Evolutionary conservation across 2,113 vertebrate genomes (phyloP), one percentile per base, ranked within the genome.

Genomic region (Barbus barbus): DNA sequence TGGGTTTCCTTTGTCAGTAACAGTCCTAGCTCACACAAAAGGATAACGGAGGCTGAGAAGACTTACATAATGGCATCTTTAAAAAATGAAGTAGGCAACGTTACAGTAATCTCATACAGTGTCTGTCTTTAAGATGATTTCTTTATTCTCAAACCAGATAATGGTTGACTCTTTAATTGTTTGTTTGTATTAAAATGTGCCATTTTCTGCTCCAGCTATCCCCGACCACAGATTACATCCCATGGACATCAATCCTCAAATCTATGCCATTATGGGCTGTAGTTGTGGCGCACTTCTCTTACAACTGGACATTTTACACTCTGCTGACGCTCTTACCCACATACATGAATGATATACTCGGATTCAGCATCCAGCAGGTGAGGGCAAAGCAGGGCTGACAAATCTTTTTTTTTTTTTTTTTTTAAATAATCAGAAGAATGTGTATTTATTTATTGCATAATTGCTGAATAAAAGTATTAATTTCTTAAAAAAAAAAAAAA

Each of bases 261-360:
- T 99, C 97, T 1, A 8, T 90, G 53, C 96, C 97, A 0, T 93
- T 99, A 36, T 96, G 95, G 97, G 97, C 97, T 79, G 98, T 99
- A 1, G 95, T 99, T 2, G 96, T 98, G 69, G 96, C 98, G 85
- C 98, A 99, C 85, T 99, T 98, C 91, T 99, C 96, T 84, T 98
- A 97, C 87, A 99, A 99, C 74, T 99, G 98, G 98, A 98, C 96
- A 87, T 99, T 99, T 91, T 99, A 99, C 85, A 99, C 98, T 0
- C 93, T 99, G 53, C 93, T 99, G 85, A 99, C 98, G 0, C 95
- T 99, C 87, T 91, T 99, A 87, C 98, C 98, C 14, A 99, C 98
- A 0, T 99, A 99, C 84, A 98, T 99, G 98, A 97, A 95, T 77
- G 93, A 97, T 77, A 93, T 99, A 60, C 93, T 99, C 83, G 94